Evolutionary conservation across 2,113 vertebrate genomes (phyloP).

Genomic region (Calonectris borealis): DNA sequence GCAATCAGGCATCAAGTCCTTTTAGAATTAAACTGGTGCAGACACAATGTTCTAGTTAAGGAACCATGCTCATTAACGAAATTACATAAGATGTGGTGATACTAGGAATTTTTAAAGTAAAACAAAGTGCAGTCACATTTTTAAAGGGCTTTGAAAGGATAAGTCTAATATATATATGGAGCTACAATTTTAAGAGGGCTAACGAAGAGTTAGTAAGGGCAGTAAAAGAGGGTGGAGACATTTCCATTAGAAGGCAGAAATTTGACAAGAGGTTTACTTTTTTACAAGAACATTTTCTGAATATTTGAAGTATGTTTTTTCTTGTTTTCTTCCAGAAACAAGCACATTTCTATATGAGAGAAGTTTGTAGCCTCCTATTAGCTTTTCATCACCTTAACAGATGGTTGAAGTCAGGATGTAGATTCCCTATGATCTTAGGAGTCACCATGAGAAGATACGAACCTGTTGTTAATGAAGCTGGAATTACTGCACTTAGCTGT

Average conservation of each 20-base stretch:
- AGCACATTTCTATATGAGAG: background rate
- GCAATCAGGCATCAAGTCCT: background rate
- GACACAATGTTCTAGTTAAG: background rate
- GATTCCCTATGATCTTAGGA: background rate
- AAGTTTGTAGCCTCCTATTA: background rate
- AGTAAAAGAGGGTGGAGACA: accelerated
- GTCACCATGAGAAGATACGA: background rate
- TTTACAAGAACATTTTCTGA: background rate
- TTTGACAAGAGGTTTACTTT: background rate
- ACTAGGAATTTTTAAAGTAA: background rate
- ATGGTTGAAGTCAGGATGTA: background rate
- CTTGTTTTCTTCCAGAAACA: background rate
- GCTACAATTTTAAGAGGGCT: accelerated
- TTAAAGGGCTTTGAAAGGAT: background rate
- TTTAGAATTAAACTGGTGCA: background rate
- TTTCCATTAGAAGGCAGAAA: background rate
- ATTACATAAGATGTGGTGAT: background rate
- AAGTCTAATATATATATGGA: background rate
- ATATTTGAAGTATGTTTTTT: background rate
- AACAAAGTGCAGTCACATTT: background rate
- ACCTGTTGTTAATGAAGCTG: background rate
- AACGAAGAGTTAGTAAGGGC: background rate
- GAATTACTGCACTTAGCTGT: background rate
- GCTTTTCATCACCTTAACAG: background rate
- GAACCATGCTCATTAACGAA: background rate